Conservation (phyloP, 1,140 invertebrate genomes). For the Drosophila bocqueti region DNA sequence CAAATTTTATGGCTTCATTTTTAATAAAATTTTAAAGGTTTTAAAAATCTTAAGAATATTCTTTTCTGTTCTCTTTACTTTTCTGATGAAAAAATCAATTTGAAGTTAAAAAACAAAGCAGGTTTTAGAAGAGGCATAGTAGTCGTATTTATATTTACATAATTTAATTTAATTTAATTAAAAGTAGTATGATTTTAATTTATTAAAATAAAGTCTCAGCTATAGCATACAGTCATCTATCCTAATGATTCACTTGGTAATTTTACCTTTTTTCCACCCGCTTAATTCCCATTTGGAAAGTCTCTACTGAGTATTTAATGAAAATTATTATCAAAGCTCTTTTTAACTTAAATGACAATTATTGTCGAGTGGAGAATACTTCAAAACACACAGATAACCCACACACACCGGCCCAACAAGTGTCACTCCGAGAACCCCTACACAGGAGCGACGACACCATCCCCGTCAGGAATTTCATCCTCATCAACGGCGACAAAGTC, state of each 20-base stretch:
- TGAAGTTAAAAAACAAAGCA: no score
- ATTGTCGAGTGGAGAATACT: conserved; percentile 25
- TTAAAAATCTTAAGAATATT: no score
- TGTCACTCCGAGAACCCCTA: conserved; percentile 29
- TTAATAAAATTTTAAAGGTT: no score
- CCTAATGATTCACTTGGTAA: background rate
- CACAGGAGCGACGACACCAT: conserved; percentile 27
- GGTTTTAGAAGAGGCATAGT: no score
- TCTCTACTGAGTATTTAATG: conserved; percentile 11
- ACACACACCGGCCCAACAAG: conserved; percentile 19
- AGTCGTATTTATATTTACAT: no score
- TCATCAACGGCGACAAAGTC: conserved; percentile 23
- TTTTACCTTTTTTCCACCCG: background rate
- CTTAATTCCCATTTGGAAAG: background rate
- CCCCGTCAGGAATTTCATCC: conserved; percentile 28
- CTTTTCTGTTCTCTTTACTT: no score
- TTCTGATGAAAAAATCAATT: no score
- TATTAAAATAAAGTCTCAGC: background rate
- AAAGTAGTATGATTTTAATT: background rate
- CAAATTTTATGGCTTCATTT: no score
- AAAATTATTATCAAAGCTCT: conserved; percentile 12
- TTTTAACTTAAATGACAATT: conserved; percentile 27
- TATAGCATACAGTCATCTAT: background rate
- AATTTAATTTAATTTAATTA: no score
- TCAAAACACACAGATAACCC: conserved; percentile 7